Percentiles rank a stretch among this genome's conserved stretches.
These are phyloP conservation scores for Melitaea cinxia DNA, from an alignment of 1,140 invertebrate genomes.

Conservation along the genomic window DNA sequence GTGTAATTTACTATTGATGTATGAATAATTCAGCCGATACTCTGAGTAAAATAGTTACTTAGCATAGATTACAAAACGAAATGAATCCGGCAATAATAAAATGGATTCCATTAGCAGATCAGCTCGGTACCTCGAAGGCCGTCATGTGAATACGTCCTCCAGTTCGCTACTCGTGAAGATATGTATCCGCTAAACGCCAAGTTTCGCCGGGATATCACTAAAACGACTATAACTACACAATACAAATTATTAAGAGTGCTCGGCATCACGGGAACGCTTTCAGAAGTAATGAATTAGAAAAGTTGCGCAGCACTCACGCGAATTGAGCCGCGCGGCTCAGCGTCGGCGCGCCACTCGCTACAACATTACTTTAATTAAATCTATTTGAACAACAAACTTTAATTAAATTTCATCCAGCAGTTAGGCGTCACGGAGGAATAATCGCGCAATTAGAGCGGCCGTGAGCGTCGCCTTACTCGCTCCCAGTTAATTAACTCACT, in stretches of 20 bases:
- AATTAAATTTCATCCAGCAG: conserved; percentile 82
- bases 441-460: conserved; percentile 81
- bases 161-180: neutral
- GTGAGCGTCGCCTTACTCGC: conserved; percentile 80
- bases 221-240: conserved; percentile 73
- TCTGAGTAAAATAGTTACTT: conserved; percentile 33
- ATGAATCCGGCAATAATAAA: conserved; percentile 46
- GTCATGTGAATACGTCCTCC: neutral
- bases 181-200: conserved; percentile 17
- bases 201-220: conserved; percentile 50
- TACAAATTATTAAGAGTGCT: conserved; percentile 82
- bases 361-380: conserved; percentile 82
- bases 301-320: conserved; percentile 80
- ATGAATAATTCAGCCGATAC: conserved; percentile 62
- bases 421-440: conserved; percentile 81
- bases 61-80: conserved; percentile 43
- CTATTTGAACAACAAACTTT: conserved; percentile 82
- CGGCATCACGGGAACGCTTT: conserved; percentile 79
- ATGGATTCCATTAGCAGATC: conserved; percentile 19
- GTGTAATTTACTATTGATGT: conserved; percentile 65
- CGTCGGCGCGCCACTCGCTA: conserved; percentile 71
- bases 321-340: conserved; percentile 72
- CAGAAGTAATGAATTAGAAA: conserved; percentile 82
- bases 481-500: conserved; percentile 80
- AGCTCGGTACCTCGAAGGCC: neutral